phyloP scores from a whole-genome alignment of 2,113 vertebrate species.

The Notarius quadriscutis region DNA sequence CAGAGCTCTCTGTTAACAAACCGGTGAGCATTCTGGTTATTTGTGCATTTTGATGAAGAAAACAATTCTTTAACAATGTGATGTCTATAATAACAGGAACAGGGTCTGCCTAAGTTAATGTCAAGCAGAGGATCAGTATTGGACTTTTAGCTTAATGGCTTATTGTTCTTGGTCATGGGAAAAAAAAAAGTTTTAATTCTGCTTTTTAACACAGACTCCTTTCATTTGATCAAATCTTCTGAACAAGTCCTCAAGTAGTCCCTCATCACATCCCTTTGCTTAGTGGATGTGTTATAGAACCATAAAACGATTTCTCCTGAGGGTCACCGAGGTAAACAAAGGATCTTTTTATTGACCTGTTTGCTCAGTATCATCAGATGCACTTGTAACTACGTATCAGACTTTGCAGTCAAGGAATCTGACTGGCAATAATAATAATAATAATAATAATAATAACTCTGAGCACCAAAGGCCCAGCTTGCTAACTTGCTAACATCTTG shows the following conservation, averaged over 20 bases:
- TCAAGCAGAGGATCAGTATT: background rate
- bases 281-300: background rate
- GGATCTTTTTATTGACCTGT: background rate
- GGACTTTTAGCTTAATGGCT: background rate
- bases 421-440: background rate
- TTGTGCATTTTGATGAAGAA: background rate
- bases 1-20: background rate
- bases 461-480: background rate
- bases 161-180: background rate
- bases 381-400: background rate
- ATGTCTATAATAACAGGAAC: background rate
- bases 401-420: background rate
- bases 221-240: constrained; percentile 23
- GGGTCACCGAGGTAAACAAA: background rate
- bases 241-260: background rate
- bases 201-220: constrained; percentile 17
- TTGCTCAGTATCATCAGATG: background rate
- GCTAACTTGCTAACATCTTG: constrained; percentile 30
- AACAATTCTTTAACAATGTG: background rate
- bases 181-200: constrained; percentile 7
- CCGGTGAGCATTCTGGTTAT: background rate
- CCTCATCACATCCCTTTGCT: background rate
- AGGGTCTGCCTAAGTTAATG: background rate
- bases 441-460: background rate
- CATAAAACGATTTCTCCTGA: background rate